phyloP scores from a whole-genome alignment of 30 jellyfish, hydroid and myxozoan species.

The Catostylus mosaicus region DNA sequence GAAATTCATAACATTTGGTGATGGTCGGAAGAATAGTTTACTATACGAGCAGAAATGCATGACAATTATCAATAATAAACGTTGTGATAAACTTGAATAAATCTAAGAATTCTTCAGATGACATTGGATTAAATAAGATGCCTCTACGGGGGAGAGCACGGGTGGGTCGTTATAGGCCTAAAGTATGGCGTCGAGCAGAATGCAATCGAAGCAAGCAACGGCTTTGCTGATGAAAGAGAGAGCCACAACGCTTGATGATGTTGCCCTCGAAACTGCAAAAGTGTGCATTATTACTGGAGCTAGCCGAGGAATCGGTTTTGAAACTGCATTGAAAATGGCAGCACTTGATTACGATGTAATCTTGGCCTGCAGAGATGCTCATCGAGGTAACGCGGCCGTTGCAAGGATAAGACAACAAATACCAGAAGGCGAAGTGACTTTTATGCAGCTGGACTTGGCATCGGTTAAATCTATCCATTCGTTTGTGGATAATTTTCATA shows the following conservation, averaged over 20 bases:
- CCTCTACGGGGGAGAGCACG: conserved; percentile 25
- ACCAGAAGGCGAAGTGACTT: conserved; percentile 80
- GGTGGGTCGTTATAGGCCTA: conserved; percentile 36
- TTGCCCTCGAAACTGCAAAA: conserved; percentile 34
- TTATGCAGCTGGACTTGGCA: conserved; percentile 82
- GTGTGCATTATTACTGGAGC: conserved; percentile 85
- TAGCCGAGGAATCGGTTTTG: conserved; percentile 69
- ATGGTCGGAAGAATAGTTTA: no score
- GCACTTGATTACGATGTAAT: conserved; percentile 79
- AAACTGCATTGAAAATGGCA: conserved; percentile 70
- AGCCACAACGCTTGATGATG: conserved; percentile 70
- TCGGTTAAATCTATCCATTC: conserved; percentile 64
- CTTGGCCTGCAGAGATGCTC: conserved; percentile 76
- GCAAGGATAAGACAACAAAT: conserved; percentile 70
- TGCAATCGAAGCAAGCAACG: conserved; percentile 28
- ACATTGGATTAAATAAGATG: neutral
- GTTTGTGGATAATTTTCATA: conserved; percentile 73
- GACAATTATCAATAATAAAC: no score
- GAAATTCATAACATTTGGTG: no score
- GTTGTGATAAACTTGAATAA: neutral
- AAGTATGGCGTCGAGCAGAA: conserved; percentile 5
- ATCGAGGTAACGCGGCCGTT: conserved; percentile 80
- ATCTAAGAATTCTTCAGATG: neutral
- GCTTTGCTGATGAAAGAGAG: conserved; percentile 56
- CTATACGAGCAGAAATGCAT: no score